Evolutionary conservation across 2,888 invertebrate species (phyloP), one percentile per base, ranked within the genome.

Genomic region (Coelogynopora nodosa): DNA sequence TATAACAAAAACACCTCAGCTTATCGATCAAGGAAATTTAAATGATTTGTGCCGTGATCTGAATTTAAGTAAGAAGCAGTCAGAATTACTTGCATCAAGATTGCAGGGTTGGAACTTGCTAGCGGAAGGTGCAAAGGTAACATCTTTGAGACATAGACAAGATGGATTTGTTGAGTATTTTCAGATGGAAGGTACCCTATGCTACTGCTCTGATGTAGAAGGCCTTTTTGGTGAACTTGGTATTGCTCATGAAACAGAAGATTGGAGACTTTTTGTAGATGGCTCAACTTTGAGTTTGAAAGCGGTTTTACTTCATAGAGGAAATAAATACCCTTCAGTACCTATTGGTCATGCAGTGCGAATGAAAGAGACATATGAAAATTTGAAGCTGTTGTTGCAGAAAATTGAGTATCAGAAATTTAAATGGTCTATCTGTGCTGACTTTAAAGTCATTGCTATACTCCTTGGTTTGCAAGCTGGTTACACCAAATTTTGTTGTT

Each of bases 201-300:
- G 80, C 80, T 80, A 10, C 29, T 80, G 80, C 80, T 5, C 2
- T 80, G 28, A 80, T 29, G 80, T 80, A n/a, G 2, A 5, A 10
- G 80, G 80, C 2, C 29, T 80, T 2, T 27, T 80, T 26, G 23
- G 23, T 5, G 80, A 10, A 10, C 2, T 80, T 27, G 26, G 28
- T 10, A 5, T 27, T 2, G 10, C 23, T 10, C n/a, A 10, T 29
- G 80, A 10, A 10, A 5, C 80, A 2, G 5, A 80, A n/a, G 80
- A 80, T 2, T 80, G 80, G 83, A 5, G 28, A 27, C 31, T 83
- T 10, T 83, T 83, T n/a, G 29, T 83, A 26, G 31, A 83, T n/a
- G 13, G 23, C 13, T 29, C 29, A 10, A 83, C 27, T 10, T 30
- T 10, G 10, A 83, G 29, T 83, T 13, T 83, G 27, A 83, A 30